Base-by-base conservation (phyloP, 2,888 invertebrate species). In the Sesia bembeciformis region DNA sequence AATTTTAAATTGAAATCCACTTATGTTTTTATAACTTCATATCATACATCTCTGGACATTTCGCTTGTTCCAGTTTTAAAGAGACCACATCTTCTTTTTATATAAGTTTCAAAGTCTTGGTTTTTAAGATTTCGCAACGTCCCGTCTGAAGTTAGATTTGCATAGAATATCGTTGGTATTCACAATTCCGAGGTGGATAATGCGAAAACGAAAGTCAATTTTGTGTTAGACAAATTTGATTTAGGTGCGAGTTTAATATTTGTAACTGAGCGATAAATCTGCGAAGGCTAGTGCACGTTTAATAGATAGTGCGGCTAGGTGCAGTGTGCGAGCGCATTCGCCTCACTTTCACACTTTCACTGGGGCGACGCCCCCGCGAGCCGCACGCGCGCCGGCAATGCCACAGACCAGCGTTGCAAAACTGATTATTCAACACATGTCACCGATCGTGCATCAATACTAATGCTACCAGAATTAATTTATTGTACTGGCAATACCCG, bases 321-420 rank as follows among this genome's bases (percentile, higher is more conserved):
- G 62, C 61, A 62, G 66, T 66, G 67, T 65, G 67, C 69, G 61
- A 68, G 83, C 77, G 78, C 84, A 81, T 84, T 86, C 81, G 84
- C 78, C 77, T 88, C 88, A 88, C 88, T 89, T 89, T 89, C 88
- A 84, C 88, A 88, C 88, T 88, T 89, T 89, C 88, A 86, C 89
- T 88, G 72, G 84, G 84, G 74, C 86, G 84, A 80, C 88, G 87
- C 76, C 83, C 81, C 76, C 80, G 73, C 68, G 62, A 60, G 57
- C 55, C 68, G 62, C 65, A 69, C 68, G 64, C 65, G 61, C 65
- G 60, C 65, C 64, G n/a, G 65, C 68, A 66, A 60, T 38, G 50
- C 38, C 50, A 39, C 64, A 66, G 60, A 66, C 51, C 69, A 67
- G 74, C 70, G 74, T 78, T 84, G 84, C 84, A 80, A 83, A 83